phyloP scores from a whole-genome alignment of 2,888 invertebrate genomes.

The Sminthurides aquaticus region DNA sequence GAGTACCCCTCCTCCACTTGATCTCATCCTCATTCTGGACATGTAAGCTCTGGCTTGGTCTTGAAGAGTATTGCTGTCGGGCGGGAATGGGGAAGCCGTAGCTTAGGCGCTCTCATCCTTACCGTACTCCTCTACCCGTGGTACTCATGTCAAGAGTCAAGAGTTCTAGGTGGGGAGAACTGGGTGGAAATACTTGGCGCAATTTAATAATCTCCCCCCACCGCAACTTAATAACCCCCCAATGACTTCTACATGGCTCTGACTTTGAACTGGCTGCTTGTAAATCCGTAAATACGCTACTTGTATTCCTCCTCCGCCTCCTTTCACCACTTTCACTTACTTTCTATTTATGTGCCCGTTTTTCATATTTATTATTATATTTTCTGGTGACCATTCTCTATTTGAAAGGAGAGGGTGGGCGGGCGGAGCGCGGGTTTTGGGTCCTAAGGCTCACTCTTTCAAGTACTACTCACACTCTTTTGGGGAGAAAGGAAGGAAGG shows the following conservation, averaged over 20 bases:
- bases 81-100: too few relatives aligned
- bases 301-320: neutral
- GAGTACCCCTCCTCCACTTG: too few relatives aligned
- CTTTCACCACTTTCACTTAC: neutral
- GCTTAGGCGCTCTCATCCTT: too few relatives aligned
- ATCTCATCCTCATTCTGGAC: neutral
- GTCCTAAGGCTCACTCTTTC: too few relatives aligned
- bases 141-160: neutral
- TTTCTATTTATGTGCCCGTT: neutral
- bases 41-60: neutral
- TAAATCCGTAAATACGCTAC: neutral
- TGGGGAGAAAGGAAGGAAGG: too few relatives aligned
- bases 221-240: neutral
- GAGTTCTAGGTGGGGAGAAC: neutral
- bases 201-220: neutral
- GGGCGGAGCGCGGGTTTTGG: too few relatives aligned
- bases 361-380: neutral
- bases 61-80: too few relatives aligned
- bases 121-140: too few relatives aligned
- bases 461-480: too few relatives aligned
- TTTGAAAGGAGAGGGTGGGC: too few relatives aligned
- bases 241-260: neutral
- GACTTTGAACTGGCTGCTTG: too few relatives aligned
- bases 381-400: too few relatives aligned
- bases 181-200: neutral